Percentiles rank a stretch among this genome's conserved stretches.
phyloP scores from a whole-genome alignment of 2,888 invertebrate genomes.

The Mycalesis mineus region DNA sequence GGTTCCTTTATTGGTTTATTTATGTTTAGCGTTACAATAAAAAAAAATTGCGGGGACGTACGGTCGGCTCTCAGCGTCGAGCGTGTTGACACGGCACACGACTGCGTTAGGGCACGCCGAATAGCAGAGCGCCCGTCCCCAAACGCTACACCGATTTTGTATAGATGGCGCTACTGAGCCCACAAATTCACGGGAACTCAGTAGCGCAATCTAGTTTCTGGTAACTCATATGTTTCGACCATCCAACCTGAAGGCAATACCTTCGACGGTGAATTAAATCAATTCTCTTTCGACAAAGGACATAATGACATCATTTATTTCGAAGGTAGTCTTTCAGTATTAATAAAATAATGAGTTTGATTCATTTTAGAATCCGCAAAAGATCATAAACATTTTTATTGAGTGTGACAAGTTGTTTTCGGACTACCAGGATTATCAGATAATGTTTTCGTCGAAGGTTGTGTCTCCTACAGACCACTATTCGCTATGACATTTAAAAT shows the following conservation, averaged over 20 bases:
- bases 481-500: background rate
- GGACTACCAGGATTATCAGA: background rate
- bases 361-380: no score
- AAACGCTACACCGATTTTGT: constrained; percentile 30
- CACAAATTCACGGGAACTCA: constrained; percentile 16
- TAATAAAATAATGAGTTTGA: no score
- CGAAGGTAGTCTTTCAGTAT: no score
- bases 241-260: background rate
- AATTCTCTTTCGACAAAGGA: no score
- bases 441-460: background rate
- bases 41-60: constrained; percentile 58
- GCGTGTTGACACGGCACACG: constrained; percentile 62
- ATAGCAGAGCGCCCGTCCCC: constrained; percentile 69
- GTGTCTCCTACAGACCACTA: background rate
- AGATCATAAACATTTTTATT: no score
- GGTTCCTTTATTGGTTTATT: constrained; percentile 69
- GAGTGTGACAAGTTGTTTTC: no score
- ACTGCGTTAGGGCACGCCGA: constrained; percentile 62
- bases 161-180: constrained; percentile 42
- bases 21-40: constrained; percentile 54
- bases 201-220: constrained; percentile 43
- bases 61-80: constrained; percentile 59
- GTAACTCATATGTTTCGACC: background rate
- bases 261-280: no score
- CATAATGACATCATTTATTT: no score